Base-by-base conservation (phyloP, 1,140 invertebrate genomes). In the Drosophila novamexicana region DNA sequence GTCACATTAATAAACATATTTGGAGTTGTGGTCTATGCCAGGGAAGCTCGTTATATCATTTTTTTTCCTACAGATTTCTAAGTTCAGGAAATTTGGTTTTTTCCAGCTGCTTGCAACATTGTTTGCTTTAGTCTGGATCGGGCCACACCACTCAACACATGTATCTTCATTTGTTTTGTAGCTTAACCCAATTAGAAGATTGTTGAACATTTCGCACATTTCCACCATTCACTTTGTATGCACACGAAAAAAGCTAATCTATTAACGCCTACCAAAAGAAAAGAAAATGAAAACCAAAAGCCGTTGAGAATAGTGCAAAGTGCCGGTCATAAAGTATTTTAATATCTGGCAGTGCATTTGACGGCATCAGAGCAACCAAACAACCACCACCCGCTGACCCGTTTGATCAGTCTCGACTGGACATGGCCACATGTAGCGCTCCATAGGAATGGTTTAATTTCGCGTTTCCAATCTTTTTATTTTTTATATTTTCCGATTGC, bases 151-250 rank as follows among this genome's bases (percentile, higher is more conserved):
- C 18, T 10, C 32, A 1, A n/a, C 52, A 18, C 14, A 45, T 49
- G 9, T n/a, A 22, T 61, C 62, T 57, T 63, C 61, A 73, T 67
- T 61, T 42, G 44, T 14, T 39, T 56, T 44, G 52, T 18, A 42
- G 45, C 50, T 32, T 44, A 72, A 73, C 70, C 64, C 56, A 73
- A 73, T 73, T 73, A 70, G 56, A 59, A 67, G 45, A 40, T 49
- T 47, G 56, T 53, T 61, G 70, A 73, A 53, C 70, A 73, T 73
- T 73, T 73, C 49, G 70, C 70, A 73, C 70, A 73, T 61, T 73
- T 73, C 63, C 70, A 45, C 47, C 64, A 42, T 40, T 64, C 49
- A 59, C 56, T 54, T 58, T 53, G 50, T 32, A 37, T 14, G 42
- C 16, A 34, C 39, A 50, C 52, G 42, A 63, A 63, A 29, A 29